phyloP scores from a whole-genome alignment of 2,888 invertebrate genomes.

The Drosophila aldrichi region DNA sequence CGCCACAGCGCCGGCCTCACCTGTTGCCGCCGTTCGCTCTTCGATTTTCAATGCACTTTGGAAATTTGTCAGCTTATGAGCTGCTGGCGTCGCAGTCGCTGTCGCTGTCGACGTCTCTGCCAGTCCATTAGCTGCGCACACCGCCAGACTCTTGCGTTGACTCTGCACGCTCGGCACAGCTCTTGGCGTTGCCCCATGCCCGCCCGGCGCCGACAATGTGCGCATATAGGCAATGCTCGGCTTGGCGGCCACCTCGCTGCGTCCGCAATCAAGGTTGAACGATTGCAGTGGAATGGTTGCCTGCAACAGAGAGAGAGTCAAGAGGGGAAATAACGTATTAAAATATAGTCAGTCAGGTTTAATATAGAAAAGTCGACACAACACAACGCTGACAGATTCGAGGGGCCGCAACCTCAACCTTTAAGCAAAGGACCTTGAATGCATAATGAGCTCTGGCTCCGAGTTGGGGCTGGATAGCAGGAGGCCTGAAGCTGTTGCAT shows the following conservation, averaged over 20 bases:
- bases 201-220: conserved; percentile 83
- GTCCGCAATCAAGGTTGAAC: conserved; percentile 85
- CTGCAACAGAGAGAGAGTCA: conserved; percentile 56
- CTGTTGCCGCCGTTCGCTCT: conserved; percentile 66
- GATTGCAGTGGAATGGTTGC: conserved; percentile 85
- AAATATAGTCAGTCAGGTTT: conserved; percentile 73
- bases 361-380: conserved; percentile 73
- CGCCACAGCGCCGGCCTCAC: conserved; percentile 32
- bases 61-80: conserved; percentile 83
- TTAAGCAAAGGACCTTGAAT: conserved; percentile 82
- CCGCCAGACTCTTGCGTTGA: conserved; percentile 69
- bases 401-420: conserved; percentile 68
- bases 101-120: conserved; percentile 45
- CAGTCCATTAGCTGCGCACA: conserved; percentile 57
- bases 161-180: conserved; percentile 55
- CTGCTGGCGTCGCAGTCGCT: conserved; percentile 46
- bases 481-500: conserved; percentile 16
- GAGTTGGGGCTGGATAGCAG: conserved; percentile 5
- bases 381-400: conserved; percentile 67
- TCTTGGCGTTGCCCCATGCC: conserved; percentile 41
- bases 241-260: conserved; percentile 70
- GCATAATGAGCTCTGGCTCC: conserved; percentile 75
- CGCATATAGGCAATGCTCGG: conserved; percentile 82
- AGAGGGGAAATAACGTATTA: conserved; percentile 34
- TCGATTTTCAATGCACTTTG: conserved; percentile 83